phyloP scores from a whole-genome alignment of 1,140 invertebrate species.

The Eupristina koningsbergeri region DNA sequence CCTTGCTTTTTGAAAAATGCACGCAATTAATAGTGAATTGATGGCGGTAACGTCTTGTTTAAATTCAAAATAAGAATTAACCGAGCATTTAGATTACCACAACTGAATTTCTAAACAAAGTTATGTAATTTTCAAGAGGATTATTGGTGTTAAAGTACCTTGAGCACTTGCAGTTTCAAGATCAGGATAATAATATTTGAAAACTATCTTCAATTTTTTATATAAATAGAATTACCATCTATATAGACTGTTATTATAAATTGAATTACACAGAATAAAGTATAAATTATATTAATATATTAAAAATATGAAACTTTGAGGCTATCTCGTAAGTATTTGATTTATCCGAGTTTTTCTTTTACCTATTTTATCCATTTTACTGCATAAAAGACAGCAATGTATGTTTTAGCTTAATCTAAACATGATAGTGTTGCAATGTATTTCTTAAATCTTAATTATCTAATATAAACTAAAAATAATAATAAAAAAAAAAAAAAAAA shows the following conservation, averaged over 20 bases:
- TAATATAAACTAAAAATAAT: conserved; percentile 24
- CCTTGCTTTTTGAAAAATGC: neutral
- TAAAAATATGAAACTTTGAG: conserved; percentile 22
- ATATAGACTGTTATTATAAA: neutral
- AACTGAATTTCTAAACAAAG: neutral
- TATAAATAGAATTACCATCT: neutral
- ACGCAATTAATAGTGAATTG: neutral
- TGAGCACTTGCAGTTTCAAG: too few species aligned
- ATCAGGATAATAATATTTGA: too few species aligned
- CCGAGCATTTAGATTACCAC: neutral
- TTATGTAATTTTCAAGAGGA: neutral
- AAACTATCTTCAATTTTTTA: neutral
- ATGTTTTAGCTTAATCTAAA: neutral
- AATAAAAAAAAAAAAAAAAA: too few species aligned
- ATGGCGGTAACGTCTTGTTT: neutral
- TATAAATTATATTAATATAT: neutral
- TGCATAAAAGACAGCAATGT: neutral
- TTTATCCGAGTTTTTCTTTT: neutral
- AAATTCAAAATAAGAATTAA: neutral
- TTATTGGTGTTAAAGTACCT: neutral
- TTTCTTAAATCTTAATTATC: neutral
- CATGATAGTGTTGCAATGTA: neutral
- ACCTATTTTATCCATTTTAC: neutral
- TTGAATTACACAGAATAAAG: neutral
- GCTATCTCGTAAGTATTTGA: neutral